These are phyloP conservation scores for Pleuronectes platessa DNA, from an alignment of 2,113 vertebrate genomes.

Conservation along the genomic window DNA sequence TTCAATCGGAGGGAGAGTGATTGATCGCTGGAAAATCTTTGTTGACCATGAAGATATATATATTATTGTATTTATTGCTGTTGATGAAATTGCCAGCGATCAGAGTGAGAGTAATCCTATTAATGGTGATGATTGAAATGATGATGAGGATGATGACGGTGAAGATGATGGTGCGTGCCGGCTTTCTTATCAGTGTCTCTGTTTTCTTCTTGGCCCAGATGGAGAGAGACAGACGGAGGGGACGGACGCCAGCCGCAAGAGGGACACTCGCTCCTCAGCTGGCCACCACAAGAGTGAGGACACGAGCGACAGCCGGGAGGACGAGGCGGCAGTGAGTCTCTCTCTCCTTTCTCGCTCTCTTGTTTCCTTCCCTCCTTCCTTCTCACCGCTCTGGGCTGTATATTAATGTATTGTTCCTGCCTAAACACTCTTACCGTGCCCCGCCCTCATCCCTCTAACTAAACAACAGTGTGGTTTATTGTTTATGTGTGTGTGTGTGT, in stretches of 20 bases:
- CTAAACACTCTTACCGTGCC: not conserved
- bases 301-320: constrained; percentile 92
- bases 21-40: constrained; percentile 28
- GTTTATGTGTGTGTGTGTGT: constrained; percentile 11
- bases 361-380: not conserved
- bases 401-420: not conserved
- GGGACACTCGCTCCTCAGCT: constrained; percentile 67
- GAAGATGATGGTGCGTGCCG: constrained; percentile 21
- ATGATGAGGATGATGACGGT: constrained; percentile 2
- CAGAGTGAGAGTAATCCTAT: constrained; percentile 40
- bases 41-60: constrained; percentile 43
- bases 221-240: constrained; percentile 88
- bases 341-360: not conserved
- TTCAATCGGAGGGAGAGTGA: constrained; percentile 4
- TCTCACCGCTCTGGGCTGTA: not conserved
- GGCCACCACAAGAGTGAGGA: constrained; percentile 85
- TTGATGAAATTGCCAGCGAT: constrained; percentile 18
- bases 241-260: constrained; percentile 84
- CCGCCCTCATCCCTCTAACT: constrained; percentile 4
- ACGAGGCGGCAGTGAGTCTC: constrained; percentile 86
- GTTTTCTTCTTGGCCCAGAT: constrained; percentile 81
- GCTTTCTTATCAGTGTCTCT: constrained; percentile 47
- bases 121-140: constrained; percentile 23
- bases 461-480: constrained; percentile 13
- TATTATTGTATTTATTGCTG: constrained; percentile 34